Conservation (phyloP, 53 echinoderm and acorn worm genomes). For the Apostichopus leukothele region DNA sequence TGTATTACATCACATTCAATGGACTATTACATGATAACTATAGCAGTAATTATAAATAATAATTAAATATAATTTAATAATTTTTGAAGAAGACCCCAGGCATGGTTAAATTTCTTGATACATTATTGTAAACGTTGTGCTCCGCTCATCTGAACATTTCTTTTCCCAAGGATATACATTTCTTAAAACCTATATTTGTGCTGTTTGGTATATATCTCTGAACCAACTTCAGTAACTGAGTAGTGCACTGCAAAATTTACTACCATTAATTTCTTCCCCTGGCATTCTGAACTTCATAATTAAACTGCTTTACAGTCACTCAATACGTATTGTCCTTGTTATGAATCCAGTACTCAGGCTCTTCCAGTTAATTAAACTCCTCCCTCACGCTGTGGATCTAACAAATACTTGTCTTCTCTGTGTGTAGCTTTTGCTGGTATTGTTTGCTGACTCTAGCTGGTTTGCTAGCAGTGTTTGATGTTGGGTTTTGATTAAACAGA, state of each 20-base stretch:
- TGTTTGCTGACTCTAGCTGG: neutral
- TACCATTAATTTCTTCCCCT: neutral
- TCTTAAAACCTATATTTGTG: too few species aligned
- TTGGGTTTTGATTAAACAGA: conserved; percentile 5
- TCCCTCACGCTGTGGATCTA: neutral
- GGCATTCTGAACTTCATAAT: neutral
- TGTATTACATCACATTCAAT: too few species aligned
- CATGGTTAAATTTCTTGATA: too few species aligned
- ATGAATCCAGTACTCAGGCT: neutral
- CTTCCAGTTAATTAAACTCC: neutral
- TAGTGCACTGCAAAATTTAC: neutral
- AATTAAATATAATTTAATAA: too few species aligned
- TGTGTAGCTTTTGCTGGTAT: neutral
- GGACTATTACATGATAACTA: too few species aligned
- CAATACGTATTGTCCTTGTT: neutral
- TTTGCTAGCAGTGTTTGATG: neutral
- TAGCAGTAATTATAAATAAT: too few species aligned
- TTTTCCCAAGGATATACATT: too few species aligned
- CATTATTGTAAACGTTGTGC: too few species aligned
- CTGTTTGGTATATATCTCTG: too few species aligned
- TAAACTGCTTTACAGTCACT: neutral
- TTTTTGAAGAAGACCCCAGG: too few species aligned
- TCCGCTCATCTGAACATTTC: too few species aligned
- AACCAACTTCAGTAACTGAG: neutral
- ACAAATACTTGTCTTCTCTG: neutral